Percentiles rank a stretch among this genome's conserved stretches.
phyloP scores from a whole-genome alignment of 2,113 vertebrate genomes.

The Fulica atra region DNA sequence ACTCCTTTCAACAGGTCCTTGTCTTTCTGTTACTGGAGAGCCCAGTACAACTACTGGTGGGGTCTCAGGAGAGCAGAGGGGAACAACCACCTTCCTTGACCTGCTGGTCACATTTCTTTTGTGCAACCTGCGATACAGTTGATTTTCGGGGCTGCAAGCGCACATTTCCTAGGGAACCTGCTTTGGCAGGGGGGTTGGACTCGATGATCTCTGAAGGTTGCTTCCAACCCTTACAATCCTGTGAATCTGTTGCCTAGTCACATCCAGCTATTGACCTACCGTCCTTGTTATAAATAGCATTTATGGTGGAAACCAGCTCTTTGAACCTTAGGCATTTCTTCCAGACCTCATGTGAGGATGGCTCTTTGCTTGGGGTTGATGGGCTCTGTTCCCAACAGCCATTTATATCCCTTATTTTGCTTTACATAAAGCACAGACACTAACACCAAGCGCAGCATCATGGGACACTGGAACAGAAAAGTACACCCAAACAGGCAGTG shows the following conservation, averaged over 20 bases:
- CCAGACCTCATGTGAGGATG: background rate
- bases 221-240: too few species aligned
- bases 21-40: too few species aligned
- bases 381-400: background rate
- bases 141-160: background rate
- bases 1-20: too few species aligned
- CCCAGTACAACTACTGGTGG: too few species aligned
- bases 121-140: too few species aligned
- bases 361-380: background rate
- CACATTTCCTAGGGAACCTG: background rate
- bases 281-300: rapidly evolving
- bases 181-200: too few species aligned
- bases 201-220: too few species aligned
- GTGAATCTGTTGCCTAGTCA: background rate
- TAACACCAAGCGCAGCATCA: background rate
- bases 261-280: background rate
- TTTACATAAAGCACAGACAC: background rate
- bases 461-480: background rate
- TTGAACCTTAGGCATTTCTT: background rate
- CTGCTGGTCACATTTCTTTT: too few species aligned
- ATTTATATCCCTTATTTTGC: background rate
- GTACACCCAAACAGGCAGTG: rapidly evolving
- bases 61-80: too few species aligned
- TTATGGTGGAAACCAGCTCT: background rate
- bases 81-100: too few species aligned